Base-by-base conservation (phyloP, 2,113 vertebrate genomes). In the Sander vitreus region DNA sequence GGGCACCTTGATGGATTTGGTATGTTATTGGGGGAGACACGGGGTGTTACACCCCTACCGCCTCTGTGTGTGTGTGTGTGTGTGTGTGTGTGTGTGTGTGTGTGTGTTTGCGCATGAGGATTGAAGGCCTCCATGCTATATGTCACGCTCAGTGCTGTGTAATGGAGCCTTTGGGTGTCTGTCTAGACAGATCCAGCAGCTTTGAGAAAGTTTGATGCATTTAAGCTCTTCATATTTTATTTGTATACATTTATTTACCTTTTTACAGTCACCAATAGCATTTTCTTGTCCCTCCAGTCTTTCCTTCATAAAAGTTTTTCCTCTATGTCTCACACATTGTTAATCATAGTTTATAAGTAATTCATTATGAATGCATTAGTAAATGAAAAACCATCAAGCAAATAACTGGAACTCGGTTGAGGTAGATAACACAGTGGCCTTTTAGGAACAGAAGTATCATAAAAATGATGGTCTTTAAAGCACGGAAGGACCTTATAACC, bases 21-120 rank as follows among this genome's bases (percentile, higher is more conserved):
- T 92, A 92, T 94, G 93, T 93, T 91, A 94, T 91, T 92, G 81
- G 69, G 70, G 85, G 89, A 93, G 94, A 93, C 92, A 67, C 5
- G 1, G 81, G 75, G 87, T 85, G 86, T 86, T 90, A 63, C 79
- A 88, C 76, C 75, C 83, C 81, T 15, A 30, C 86, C 2, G 0
- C 80, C 64, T 53, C 63, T 66, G 57, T 50, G 16, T 69, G 53
- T 85, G 69, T 76, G 68, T 67, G 25, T 82, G 66, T 55, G 67
- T 64, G 67, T 21, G 4, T 77, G 75, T 78, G 57, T 57, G 85
- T 71, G 50, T 15, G 39, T 48, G 50, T 69, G 25, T 82, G 70
- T 55, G 67, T 64, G 67, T 30, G 4, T 77, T 72, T 78, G 57
- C 12, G 39, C 43, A 6, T 54, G 30, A 33, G 5, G 30, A 33